Evolutionary conservation across 2,113 vertebrate species (phyloP).

Genomic region (Leucoraja erinaceus): DNA sequence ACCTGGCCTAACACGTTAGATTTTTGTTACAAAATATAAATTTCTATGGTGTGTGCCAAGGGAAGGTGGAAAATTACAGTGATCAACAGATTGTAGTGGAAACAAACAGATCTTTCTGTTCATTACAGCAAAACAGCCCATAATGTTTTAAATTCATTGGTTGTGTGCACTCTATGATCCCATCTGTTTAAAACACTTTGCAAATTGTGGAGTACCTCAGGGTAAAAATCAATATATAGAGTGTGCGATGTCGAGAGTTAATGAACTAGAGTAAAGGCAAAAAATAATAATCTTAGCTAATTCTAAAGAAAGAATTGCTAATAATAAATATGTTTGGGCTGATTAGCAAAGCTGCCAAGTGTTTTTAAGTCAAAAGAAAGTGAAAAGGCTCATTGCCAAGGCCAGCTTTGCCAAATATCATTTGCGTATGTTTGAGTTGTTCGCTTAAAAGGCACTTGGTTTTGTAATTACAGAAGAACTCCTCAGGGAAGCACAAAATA

Average conservation of each 20-base stretch:
- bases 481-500: neutral
- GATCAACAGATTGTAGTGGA: neutral
- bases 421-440: neutral
- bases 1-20: neutral
- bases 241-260: neutral
- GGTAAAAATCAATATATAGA: neutral
- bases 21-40: neutral
- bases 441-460: neutral
- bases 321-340: constrained; percentile 24
- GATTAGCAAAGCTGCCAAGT: constrained; percentile 6
- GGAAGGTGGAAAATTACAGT: neutral
- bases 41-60: neutral
- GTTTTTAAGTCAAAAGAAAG: constrained; percentile 27
- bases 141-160: neutral
- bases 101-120: neutral
- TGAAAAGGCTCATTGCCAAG: constrained; percentile 3
- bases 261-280: neutral
- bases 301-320: neutral
- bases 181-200: neutral
- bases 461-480: constrained; percentile 24
- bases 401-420: neutral
- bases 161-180: neutral
- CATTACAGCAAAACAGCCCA: neutral
- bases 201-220: neutral
- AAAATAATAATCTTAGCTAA: neutral